A percentile compares a stretch with the other conserved stretches of the same genome.
phyloP scores from a whole-genome alignment of 2,797 vertebrate genomes.

The Coreius guichenoti region DNA sequence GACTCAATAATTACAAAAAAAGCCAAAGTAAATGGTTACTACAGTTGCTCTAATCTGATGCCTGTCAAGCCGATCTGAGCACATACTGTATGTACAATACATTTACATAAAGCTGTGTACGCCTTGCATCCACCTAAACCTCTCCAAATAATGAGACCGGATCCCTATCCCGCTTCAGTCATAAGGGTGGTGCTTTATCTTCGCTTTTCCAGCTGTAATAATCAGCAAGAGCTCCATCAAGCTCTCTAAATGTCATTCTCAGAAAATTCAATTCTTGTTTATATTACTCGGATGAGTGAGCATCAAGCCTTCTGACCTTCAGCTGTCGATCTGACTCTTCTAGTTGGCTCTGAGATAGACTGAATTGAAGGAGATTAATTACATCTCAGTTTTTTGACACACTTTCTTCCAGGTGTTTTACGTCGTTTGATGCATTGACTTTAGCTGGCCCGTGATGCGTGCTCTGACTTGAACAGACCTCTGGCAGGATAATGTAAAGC shows the following conservation, averaged over 20 bases:
- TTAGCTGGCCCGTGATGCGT: neutral
- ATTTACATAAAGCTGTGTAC: neutral
- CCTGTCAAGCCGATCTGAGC: neutral
- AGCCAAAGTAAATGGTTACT: neutral
- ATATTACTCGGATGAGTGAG: constrained; percentile 19
- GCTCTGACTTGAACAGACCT: constrained; percentile 18
- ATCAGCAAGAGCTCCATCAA: constrained; percentile 3
- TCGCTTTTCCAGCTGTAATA: constrained; percentile 1
- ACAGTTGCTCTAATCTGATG: neutral
- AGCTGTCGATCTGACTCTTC: constrained; percentile 19
- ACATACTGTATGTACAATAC: neutral
- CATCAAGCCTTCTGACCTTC: constrained; percentile 22
- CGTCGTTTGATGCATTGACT: constrained; percentile 14
- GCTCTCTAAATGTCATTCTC: constrained; percentile 18
- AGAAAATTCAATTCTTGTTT: constrained; percentile 16
- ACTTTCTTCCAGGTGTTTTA: constrained; percentile 24
- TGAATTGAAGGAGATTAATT: constrained; percentile 26
- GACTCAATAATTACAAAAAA: neutral
- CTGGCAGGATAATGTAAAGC: constrained; percentile 16
- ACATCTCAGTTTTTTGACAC: neutral
- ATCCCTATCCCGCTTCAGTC: constrained; percentile 24
- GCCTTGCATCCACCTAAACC: constrained; percentile 25
- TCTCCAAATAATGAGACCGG: constrained; percentile 21
- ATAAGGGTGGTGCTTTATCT: constrained; percentile 15
- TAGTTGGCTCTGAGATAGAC: constrained; percentile 5